Evolutionary conservation across 2,113 vertebrate genomes (phyloP), one percentile per base, ranked within the genome.

Genomic region (Gobio gobio): DNA sequence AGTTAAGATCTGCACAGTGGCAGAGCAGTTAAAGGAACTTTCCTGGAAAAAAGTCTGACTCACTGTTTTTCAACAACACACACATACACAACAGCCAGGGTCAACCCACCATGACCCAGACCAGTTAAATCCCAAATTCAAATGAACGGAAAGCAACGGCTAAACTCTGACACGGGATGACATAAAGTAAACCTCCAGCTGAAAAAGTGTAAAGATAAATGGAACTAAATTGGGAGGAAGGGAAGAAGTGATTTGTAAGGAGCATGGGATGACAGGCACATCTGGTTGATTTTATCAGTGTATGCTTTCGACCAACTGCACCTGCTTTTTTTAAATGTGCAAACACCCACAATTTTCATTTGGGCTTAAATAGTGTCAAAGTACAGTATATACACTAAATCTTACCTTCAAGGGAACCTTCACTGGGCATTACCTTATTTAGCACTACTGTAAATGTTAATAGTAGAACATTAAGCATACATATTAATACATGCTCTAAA

Each of bases 31-130:
- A 92, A 89, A 81, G 68, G 29, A 83, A 89, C 75, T 49, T 83
- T 75, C 78, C 49, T 79, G 85, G 66, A 93, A 92, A 92, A 92
- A 93, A 90, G 70, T 90, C 86, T 92, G 92, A 94, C 90, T 94
- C 94, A 93, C 87, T 77, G 83, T 91, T 90, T 88, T 85, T 89
- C 75, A 33, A 82, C 58, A 86, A 83, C 84, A 59, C 78, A 80
- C 54, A 82, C 54, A 82, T 58, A 86, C 56, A 82, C 63, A 81
- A 58, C 49, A 76, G 89, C 26, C 92, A 92, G 92, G 36, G 84
- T 86, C 82, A 86, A 72, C 64, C 61, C 70, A 64, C 82, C 66
- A 33, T 74, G 59, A 61, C 81, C 43, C 77, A 70, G 16, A 78
- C 7, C 26, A n/a, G 3, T 54, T 84, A 56, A 84, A 68, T 72